Conservation (phyloP, 2,797 vertebrate species). For the Graptemys geographica region DNA sequence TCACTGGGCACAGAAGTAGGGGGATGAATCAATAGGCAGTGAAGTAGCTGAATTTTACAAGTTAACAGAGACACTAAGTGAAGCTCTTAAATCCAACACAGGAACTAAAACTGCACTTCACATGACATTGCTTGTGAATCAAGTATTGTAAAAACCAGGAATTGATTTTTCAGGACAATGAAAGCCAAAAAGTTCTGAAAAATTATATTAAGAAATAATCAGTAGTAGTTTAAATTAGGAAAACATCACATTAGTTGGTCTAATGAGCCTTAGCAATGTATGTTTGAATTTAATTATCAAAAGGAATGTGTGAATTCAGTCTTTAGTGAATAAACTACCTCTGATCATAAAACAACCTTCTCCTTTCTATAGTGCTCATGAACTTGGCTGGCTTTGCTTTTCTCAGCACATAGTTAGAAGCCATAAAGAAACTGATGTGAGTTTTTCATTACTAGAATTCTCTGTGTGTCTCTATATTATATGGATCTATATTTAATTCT, state of each 20-base stretch:
- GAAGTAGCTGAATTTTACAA: constrained; percentile 44
- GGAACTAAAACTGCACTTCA: constrained; percentile 31
- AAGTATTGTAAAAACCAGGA: constrained; percentile 15
- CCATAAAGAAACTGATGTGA: not conserved
- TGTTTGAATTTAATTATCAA: constrained; percentile 36
- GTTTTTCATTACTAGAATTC: not conserved
- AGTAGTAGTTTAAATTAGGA: constrained; percentile 39
- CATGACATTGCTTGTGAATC: constrained; percentile 25
- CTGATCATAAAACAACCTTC: not conserved
- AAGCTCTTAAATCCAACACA: constrained; percentile 59
- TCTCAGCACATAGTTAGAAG: not conserved
- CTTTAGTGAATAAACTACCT: constrained; percentile 17
- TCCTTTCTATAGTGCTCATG: not conserved
- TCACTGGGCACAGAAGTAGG: constrained; percentile 51
- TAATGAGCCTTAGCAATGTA: constrained; percentile 50
- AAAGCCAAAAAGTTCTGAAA: not conserved
- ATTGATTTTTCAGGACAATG: constrained; percentile 8
- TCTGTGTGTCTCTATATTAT: not conserved
- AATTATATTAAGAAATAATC: constrained; percentile 10
- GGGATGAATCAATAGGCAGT: constrained; percentile 63
- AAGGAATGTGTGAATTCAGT: constrained; percentile 22
- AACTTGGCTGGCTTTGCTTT: not conserved
- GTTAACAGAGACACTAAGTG: constrained; percentile 58
- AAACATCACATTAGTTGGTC: constrained; percentile 10
- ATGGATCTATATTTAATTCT: not conserved